Percentiles rank a stretch among this genome's conserved stretches.
These are phyloP conservation scores for Alectoris magna DNA, from an alignment of 2,797 vertebrate genomes.

Conservation along the genomic window DNA sequence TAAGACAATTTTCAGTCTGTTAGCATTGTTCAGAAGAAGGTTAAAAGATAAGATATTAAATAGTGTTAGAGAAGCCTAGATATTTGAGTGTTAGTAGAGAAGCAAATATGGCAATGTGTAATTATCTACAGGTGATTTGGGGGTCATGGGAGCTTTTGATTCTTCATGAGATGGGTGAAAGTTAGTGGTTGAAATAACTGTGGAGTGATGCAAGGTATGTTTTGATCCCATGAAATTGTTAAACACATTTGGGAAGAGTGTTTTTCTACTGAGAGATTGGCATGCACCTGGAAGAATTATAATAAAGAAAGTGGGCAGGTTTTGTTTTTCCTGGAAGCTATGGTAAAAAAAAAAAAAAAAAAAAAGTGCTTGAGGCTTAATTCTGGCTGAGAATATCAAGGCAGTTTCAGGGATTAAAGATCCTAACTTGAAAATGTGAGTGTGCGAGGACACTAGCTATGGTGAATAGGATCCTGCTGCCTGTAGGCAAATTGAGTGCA, in stretches of 20 bases:
- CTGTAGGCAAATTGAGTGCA: neutral
- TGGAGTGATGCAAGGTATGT: neutral
- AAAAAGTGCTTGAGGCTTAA: conserved; percentile 1
- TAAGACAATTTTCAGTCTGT: neutral
- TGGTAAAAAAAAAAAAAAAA: conserved; percentile 32
- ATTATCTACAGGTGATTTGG: neutral
- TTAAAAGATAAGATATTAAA: neutral
- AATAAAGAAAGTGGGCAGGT: neutral
- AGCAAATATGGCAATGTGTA: neutral
- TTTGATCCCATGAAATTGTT: neutral
- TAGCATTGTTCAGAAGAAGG: neutral
- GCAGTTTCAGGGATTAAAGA: conserved; percentile 32
- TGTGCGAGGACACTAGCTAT: neutral
- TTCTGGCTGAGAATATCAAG: conserved; percentile 11
- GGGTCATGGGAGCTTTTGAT: neutral
- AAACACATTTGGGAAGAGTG: neutral
- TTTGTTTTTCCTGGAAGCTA: conserved; percentile 13
- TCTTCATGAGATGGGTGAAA: neutral
- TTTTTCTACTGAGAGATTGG: neutral
- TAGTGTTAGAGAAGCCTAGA: neutral
- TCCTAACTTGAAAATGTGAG: neutral
- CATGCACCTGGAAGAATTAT: neutral
- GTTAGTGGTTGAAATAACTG: conserved; percentile 7
- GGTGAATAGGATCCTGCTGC: neutral
- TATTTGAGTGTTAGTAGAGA: neutral